Evolutionary conservation across 2,888 invertebrate species (phyloP).

Genomic region (Pyrrhosoma nymphula): DNA sequence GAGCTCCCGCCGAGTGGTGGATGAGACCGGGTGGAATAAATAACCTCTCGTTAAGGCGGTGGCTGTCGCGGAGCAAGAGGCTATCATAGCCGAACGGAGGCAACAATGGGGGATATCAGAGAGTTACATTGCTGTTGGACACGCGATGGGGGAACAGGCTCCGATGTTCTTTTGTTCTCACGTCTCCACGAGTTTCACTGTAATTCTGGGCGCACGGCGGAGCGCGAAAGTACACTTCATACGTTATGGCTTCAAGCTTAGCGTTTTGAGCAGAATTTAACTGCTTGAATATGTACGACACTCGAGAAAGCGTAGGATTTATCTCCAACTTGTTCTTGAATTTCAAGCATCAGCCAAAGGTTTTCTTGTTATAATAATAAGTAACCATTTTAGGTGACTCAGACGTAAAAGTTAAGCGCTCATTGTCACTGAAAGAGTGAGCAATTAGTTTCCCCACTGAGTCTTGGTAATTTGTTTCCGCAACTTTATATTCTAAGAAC

Average conservation of each 20-base stretch:
- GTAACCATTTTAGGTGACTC: background rate
- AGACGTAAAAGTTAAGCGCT: background rate
- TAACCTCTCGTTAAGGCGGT: conserved; percentile 39
- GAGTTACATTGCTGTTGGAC: conserved; percentile 8
- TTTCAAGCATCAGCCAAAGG: background rate
- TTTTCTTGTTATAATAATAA: background rate
- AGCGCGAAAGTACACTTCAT: conserved; percentile 27
- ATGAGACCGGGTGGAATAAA: conserved; percentile 14
- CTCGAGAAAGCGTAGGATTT: background rate
- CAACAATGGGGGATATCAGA: conserved; percentile 31
- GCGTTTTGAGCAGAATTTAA: background rate
- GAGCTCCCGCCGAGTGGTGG: conserved; percentile 6
- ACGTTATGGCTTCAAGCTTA: background rate
- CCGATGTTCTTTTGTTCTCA: conserved; percentile 18
- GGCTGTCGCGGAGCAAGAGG: conserved; percentile 22
- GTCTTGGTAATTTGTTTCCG: background rate
- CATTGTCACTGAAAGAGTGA: background rate
- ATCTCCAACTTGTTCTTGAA: background rate
- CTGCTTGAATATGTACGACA: conserved; percentile 4
- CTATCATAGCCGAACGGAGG: conserved; percentile 32
- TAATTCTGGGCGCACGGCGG: background rate
- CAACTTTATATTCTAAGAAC: background rate
- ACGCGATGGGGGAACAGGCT: conserved; percentile 16
- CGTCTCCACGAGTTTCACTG: conserved; percentile 39
- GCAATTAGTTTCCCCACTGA: background rate